Percentiles rank a stretch among this genome's conserved stretches.
Evolutionary conservation across 2,888 invertebrate species (phyloP).

Genomic region (Petrolisthes manimaculis): DNA sequence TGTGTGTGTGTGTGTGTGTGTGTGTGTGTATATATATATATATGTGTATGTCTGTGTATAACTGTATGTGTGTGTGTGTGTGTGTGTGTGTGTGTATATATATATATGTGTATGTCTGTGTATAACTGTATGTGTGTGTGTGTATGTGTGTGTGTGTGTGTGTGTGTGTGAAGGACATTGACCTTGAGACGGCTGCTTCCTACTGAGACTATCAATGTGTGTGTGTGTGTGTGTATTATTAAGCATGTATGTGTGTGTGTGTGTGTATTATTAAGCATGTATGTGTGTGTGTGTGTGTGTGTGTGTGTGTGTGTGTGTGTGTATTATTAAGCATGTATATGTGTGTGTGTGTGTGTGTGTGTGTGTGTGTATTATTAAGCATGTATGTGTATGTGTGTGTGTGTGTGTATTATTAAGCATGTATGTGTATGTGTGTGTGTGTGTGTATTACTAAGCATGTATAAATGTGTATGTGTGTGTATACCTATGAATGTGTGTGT

Average conservation of each 20-base stretch:
- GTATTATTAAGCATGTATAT: background rate
- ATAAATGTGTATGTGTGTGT: background rate
- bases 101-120: background rate
- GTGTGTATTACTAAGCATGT: background rate
- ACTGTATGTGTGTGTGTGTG: background rate
- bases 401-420: background rate
- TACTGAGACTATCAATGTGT: background rate
- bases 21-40: background rate
- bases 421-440: background rate
- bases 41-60: background rate
- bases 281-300: background rate
- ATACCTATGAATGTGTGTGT: background rate
- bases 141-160: background rate
- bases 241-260: background rate
- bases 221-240: background rate
- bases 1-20: background rate
- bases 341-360: background rate
- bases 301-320: background rate
- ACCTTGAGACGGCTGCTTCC: background rate
- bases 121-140: background rate
- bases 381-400: background rate
- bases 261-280: background rate
- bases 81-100: slow-evolving; percentile 2
- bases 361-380: background rate
- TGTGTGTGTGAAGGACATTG: background rate